phyloP scores from a whole-genome alignment of 2,797 vertebrate species.

The Pipistrellus pygmaeus region DNA sequence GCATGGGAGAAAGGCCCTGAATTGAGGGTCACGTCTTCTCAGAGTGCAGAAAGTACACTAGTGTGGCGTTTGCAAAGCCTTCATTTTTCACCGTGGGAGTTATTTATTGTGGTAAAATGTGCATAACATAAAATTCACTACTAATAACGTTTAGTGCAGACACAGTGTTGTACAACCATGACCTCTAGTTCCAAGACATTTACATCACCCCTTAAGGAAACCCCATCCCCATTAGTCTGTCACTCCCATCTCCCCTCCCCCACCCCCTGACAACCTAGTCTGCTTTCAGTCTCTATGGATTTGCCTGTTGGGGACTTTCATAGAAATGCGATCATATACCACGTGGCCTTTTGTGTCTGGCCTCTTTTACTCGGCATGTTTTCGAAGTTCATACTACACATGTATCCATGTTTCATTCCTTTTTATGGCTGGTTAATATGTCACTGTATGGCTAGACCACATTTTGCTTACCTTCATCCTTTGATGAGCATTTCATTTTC shows the following conservation, averaged over 20 bases:
- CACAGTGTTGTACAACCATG: no score
- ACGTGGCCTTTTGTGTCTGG: background rate
- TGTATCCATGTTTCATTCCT: accelerated
- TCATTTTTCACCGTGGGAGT: background rate
- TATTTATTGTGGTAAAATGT: background rate
- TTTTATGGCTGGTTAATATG: background rate
- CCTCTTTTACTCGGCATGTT: background rate
- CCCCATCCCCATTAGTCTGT: background rate
- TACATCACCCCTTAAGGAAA: background rate
- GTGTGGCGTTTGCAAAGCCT: background rate
- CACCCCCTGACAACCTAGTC: background rate
- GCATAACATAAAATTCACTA: no score
- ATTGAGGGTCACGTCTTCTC: background rate
- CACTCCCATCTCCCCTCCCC: background rate
- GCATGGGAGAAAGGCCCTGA: background rate
- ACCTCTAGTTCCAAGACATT: background rate
- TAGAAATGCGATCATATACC: background rate
- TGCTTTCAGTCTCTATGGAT: background rate
- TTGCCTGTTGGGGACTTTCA: background rate
- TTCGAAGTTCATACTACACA: accelerated
- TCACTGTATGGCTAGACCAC: accelerated
- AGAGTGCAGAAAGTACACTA: background rate
- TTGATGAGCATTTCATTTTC: background rate
- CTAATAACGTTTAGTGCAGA: background rate
- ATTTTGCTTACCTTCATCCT: background rate